These are phyloP conservation scores for Busseola fusca DNA, from an alignment of 2,888 invertebrate species.

Conservation along the genomic window DNA sequence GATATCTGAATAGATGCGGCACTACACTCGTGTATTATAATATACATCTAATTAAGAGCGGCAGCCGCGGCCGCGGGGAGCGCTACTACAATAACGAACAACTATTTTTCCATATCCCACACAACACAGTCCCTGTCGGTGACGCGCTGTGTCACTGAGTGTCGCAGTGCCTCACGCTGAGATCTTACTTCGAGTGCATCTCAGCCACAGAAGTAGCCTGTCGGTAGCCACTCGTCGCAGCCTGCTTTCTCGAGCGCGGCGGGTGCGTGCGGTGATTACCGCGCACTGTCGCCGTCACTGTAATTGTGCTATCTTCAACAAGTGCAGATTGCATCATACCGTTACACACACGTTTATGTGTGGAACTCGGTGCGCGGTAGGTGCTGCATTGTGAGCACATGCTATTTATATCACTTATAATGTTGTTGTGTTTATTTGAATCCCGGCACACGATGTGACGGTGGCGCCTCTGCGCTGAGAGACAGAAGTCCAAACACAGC, in stretches of 20 bases:
- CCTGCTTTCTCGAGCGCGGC: conserved; percentile 13
- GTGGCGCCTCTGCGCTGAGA: not conserved
- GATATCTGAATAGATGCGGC: conserved; percentile 44
- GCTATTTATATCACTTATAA: conserved; percentile 14
- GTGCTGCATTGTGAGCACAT: not conserved
- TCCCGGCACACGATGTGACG: not conserved
- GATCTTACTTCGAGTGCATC: too few relatives aligned
- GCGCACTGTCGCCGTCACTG: conserved; percentile 4
- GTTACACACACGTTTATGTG: not conserved
- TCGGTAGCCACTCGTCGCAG: not conserved
- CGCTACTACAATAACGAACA: not conserved
- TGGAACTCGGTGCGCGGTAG: not conserved
- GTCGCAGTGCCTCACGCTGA: not conserved
- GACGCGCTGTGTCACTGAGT: too few relatives aligned
- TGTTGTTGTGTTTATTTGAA: conserved; percentile 11
- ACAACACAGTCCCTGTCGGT: not conserved
- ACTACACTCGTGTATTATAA: conserved; percentile 33
- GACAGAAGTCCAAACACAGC: not conserved
- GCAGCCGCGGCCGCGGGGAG: not conserved
- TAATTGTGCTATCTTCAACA: conserved; percentile 8
- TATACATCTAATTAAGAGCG: conserved; percentile 50
- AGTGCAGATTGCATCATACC: conserved; percentile 3
- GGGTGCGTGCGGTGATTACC: conserved; percentile 22
- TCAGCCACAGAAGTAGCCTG: not conserved
- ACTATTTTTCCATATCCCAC: not conserved